These are phyloP conservation scores for Phymorhynchus buccinoides DNA, from an alignment of 1,140 invertebrate species.

Conservation along the genomic window DNA sequence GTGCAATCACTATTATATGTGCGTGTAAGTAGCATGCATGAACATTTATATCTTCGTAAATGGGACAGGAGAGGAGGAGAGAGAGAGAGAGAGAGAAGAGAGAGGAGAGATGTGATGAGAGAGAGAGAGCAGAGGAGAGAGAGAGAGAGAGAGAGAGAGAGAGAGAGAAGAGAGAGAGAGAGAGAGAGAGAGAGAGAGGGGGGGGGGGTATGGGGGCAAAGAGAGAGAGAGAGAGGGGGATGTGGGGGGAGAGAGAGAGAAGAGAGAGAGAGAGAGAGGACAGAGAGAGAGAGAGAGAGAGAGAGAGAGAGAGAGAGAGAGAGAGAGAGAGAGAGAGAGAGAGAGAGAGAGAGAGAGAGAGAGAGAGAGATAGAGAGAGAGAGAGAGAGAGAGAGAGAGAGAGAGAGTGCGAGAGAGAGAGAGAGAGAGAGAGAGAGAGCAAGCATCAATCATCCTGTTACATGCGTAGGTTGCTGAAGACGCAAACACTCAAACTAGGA, in stretches of 20 bases:
- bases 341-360: background rate
- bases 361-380: conserved; percentile 8
- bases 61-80: background rate
- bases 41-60: background rate
- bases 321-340: conserved; percentile 32
- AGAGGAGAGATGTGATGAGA: background rate
- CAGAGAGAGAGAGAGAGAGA: conserved; percentile 46
- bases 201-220: no score
- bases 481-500: no score
- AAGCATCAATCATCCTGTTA: no score
- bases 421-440: conserved; percentile 3
- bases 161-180: background rate
- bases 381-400: conserved; percentile 7
- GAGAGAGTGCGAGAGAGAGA: background rate
- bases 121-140: background rate
- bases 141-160: conserved; percentile 11
- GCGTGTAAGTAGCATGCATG: no score
- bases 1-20: no score
- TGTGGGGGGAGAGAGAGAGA: no score
- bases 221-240: no score
- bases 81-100: background rate
- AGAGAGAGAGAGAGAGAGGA: no score
- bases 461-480: no score
- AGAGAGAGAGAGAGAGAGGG: background rate
- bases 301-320: conserved; percentile 50